Conservation (phyloP, 2,888 invertebrate species). For the Aphidoletes aphidimyza region DNA sequence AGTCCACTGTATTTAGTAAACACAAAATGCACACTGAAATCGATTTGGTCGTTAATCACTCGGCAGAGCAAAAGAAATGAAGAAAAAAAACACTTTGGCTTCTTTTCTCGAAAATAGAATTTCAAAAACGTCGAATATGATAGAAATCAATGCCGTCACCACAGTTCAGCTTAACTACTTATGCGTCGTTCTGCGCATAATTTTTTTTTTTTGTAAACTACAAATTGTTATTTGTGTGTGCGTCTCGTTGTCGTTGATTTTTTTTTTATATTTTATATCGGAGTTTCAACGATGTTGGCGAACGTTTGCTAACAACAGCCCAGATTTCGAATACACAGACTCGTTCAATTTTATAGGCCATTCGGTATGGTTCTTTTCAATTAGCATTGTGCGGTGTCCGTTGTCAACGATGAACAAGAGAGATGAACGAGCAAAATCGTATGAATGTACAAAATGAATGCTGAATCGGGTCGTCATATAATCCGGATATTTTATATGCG, state of each 20-base stretch:
- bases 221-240: conserved; percentile 8
- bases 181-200: conserved; percentile 1
- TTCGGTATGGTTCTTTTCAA: conserved; percentile 30
- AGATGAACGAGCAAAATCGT: not conserved
- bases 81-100: too few species aligned
- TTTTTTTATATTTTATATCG: not conserved
- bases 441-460: not conserved
- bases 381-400: conserved; percentile 22
- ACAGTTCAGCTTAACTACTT: not conserved
- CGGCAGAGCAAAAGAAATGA: too few species aligned
- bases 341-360: conserved; percentile 8
- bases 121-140: conserved; percentile 27
- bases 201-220: too few species aligned
- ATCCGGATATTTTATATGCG: conserved; percentile 48
- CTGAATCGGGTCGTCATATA: conserved; percentile 1
- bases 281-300: not conserved
- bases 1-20: too few species aligned
- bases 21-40: not conserved
- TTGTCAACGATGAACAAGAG: conserved; percentile 12
- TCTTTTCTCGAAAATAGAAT: conserved; percentile 36
- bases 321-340: not conserved
- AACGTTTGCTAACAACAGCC: not conserved
- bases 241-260: not conserved
- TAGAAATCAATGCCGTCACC: conserved; percentile 31
- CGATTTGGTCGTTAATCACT: not conserved